Percentiles rank a stretch among this genome's conserved stretches.
Conservation (phyloP, 2,888 invertebrate genomes). For the Chrysomela aeneicollis region DNA sequence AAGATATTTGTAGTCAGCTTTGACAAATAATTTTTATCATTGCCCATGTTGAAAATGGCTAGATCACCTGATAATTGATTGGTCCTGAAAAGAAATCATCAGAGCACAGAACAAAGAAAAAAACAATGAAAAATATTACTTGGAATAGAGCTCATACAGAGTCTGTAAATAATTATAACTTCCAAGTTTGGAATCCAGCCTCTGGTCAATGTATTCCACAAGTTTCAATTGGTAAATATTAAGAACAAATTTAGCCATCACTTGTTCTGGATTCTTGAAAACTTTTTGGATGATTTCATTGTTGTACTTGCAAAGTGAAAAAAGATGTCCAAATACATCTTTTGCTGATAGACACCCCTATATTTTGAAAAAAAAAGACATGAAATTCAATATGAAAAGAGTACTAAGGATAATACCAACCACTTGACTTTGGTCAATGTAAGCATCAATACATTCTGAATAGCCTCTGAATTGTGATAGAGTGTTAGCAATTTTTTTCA, state of each 20-base stretch:
- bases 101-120: conserved; percentile 10
- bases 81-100: conserved; percentile 66
- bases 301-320: conserved; percentile 89
- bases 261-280: conserved; percentile 94
- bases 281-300: conserved; percentile 85
- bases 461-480: conserved; percentile 97
- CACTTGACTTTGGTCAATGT: conserved; percentile 95
- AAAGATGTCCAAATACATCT: conserved; percentile 89
- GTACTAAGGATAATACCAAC: conserved; percentile 64
- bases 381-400: too few species aligned
- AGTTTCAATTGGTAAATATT: conserved; percentile 93
- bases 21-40: conserved; percentile 78
- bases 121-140: conserved; percentile 64
- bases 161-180: conserved; percentile 89
- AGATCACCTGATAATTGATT: conserved; percentile 78
- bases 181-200: conserved; percentile 81
- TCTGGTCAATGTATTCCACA: conserved; percentile 84
- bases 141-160: conserved; percentile 88
- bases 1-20: conserved; percentile 85
- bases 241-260: conserved; percentile 96
- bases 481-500: conserved; percentile 93
- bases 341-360: conserved; percentile 85
- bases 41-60: conserved; percentile 77
- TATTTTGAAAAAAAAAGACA: too few species aligned
- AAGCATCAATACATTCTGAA: conserved; percentile 94